Conservation (phyloP, 2,797 vertebrate genomes). For the Siniperca obscura region DNA sequence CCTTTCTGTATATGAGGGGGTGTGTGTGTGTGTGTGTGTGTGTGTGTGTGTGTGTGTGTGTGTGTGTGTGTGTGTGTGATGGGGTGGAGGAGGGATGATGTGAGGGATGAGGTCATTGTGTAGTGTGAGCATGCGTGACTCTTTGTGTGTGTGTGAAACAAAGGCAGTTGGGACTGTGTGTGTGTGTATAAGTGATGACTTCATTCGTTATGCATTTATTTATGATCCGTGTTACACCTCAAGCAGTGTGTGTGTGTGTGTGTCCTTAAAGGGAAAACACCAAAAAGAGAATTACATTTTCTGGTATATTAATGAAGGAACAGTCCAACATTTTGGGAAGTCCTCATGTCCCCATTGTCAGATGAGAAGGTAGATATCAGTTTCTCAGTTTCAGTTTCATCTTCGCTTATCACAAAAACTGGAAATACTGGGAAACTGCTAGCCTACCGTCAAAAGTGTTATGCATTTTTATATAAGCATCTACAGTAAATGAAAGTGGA, state of each 20-base stretch:
- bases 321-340: background rate
- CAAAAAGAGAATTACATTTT: conserved; percentile 7
- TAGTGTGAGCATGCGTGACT: conserved; percentile 78
- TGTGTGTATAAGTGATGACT: conserved; percentile 73
- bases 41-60: conserved; percentile 7
- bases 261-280: conserved; percentile 8
- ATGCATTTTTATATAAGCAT: background rate
- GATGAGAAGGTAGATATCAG: background rate
- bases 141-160: conserved; percentile 59
- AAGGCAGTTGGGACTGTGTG: conserved; percentile 53
- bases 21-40: conserved; percentile 17
- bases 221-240: conserved; percentile 64
- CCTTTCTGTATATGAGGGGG: conserved; percentile 47
- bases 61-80: conserved; percentile 22
- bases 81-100: conserved; percentile 55
- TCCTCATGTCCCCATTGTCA: background rate
- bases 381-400: background rate
- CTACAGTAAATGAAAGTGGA: background rate
- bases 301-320: background rate
- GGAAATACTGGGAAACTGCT: background rate
- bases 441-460: background rate
- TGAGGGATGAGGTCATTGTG: conserved; percentile 85
- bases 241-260: conserved; percentile 7
- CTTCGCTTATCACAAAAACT: background rate
- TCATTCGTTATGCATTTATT: conserved; percentile 77